Conservation (phyloP, 2,888 invertebrate genomes). For the Agrotis clavis region DNA sequence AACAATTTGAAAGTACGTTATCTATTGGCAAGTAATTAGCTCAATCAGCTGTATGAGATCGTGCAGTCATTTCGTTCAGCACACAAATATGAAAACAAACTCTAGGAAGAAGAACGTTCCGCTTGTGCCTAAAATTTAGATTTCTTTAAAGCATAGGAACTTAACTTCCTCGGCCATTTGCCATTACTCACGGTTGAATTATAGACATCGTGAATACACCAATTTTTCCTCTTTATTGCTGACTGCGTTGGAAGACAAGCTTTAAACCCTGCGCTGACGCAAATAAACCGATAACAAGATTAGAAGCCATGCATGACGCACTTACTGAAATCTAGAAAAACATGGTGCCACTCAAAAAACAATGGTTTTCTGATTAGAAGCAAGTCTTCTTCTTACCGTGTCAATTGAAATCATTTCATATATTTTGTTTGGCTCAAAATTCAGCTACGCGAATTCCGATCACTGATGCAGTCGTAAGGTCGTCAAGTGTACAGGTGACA, state of each 20-base stretch:
- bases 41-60: too few species aligned
- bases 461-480: too few species aligned
- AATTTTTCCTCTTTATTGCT: slow-evolving; percentile 50
- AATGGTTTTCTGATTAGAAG: neutral
- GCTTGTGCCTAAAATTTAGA: slow-evolving; percentile 30
- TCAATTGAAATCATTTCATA: too few species aligned
- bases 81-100: neutral
- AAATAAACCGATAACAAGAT: slow-evolving; percentile 28
- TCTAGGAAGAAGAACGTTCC: neutral
- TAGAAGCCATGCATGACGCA: slow-evolving; percentile 20
- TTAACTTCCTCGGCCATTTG: slow-evolving; percentile 40
- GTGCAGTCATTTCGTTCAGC: neutral
- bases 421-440: too few species aligned
- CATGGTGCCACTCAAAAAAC: neutral
- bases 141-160: slow-evolving; percentile 36
- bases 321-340: neutral
- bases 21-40: too few species aligned
- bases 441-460: too few species aligned
- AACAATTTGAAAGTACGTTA: too few species aligned
- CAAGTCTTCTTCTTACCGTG: too few species aligned
- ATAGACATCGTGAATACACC: slow-evolving; percentile 48
- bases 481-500: too few species aligned
- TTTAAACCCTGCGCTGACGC: slow-evolving; percentile 6
- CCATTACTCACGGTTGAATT: slow-evolving; percentile 51
- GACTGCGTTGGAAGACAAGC: slow-evolving; percentile 28